A percentile compares a stretch with the other conserved stretches of the same genome.
Conservation (phyloP, 2,113 vertebrate genomes). For the Zosterops lateralis region DNA sequence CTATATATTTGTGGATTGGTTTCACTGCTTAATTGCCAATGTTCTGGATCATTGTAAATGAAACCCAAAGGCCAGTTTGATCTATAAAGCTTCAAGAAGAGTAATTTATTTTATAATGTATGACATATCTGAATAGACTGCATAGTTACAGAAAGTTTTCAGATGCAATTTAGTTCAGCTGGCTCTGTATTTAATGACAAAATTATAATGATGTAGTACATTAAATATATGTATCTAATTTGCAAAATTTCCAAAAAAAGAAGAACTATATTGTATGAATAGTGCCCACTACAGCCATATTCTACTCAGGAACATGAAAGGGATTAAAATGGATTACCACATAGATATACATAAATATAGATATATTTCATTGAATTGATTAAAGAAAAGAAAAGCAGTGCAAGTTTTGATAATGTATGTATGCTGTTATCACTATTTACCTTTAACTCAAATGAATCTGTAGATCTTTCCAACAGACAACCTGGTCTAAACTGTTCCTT, state of each 20-base stretch:
- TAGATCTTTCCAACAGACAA: background rate
- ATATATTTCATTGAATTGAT: background rate
- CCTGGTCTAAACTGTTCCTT: background rate
- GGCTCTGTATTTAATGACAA: background rate
- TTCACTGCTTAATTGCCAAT: background rate
- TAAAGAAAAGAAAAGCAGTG: background rate
- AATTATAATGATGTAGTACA: background rate
- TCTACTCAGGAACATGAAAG: background rate
- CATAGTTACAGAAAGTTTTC: background rate
- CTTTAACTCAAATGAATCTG: background rate
- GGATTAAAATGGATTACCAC: background rate
- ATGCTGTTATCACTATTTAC: background rate
- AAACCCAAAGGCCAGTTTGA: constrained; percentile 1
- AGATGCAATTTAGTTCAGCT: background rate
- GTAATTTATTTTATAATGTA: background rate
- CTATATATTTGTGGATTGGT: background rate
- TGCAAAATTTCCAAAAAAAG: background rate
- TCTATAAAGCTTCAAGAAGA: background rate
- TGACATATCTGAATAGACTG: background rate
- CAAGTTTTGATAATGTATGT: background rate
- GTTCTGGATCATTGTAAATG: background rate
- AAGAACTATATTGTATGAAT: background rate
- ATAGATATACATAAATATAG: background rate
- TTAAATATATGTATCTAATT: background rate
- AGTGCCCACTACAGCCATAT: background rate